These are phyloP conservation scores for Archaeoteleia sp. DNA, from an alignment of 2,888 invertebrate species.

Conservation along the genomic window DNA sequence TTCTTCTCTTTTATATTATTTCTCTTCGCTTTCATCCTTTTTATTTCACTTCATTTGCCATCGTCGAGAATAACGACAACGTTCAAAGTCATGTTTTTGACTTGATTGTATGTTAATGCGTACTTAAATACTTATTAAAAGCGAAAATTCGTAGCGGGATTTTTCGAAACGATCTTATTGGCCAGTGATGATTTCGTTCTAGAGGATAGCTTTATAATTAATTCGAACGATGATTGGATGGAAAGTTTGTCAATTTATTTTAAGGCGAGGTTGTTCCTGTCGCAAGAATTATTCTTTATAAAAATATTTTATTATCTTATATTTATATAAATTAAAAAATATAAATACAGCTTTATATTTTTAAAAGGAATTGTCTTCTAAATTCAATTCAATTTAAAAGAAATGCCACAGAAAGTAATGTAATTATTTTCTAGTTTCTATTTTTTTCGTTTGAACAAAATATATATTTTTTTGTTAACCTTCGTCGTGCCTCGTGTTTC, in stretches of 20 bases:
- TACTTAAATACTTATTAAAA: slow-evolving; percentile 17
- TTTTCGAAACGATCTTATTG: slow-evolving; percentile 8
- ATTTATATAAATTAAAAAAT: too few relatives aligned
- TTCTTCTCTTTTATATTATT: slow-evolving; percentile 30
- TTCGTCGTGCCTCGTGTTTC: slow-evolving; percentile 50
- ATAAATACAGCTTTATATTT: too few relatives aligned
- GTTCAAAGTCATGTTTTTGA: slow-evolving; percentile 22
- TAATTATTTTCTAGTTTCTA: slow-evolving; percentile 3
- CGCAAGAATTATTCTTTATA: too few relatives aligned
- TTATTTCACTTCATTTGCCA: slow-evolving; percentile 20
- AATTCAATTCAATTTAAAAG: too few relatives aligned
- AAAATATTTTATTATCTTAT: too few relatives aligned
- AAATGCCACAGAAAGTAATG: too few relatives aligned
- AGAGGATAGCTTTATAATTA: slow-evolving; percentile 2
- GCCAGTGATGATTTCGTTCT: slow-evolving; percentile 15
- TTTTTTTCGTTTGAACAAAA: slow-evolving; percentile 18
- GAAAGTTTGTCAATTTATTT: slow-evolving; percentile 1
- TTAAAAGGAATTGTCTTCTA: too few relatives aligned
- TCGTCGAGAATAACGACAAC: slow-evolving; percentile 27
- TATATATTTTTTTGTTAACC: slow-evolving; percentile 26
- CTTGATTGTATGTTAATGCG: slow-evolving; percentile 11
- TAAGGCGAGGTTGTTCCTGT: background rate
- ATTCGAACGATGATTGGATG: background rate
- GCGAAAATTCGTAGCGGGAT: background rate
- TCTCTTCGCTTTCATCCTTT: slow-evolving; percentile 31